phyloP scores from a whole-genome alignment of 1,140 invertebrate genomes.

The Steinernema khuongi region DNA sequence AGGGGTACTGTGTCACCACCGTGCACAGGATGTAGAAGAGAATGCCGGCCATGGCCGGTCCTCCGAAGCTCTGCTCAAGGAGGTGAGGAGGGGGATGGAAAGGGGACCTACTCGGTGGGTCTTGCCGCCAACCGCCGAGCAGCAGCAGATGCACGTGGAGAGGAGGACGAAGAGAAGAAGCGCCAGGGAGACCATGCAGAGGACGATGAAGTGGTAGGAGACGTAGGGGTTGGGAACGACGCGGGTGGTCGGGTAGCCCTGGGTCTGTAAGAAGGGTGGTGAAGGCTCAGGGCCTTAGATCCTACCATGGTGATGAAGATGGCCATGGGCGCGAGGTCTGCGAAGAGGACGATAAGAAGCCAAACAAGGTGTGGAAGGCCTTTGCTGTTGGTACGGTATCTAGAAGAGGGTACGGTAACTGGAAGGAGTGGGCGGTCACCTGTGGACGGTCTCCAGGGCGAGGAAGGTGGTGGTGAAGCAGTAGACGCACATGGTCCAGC shows the following conservation, averaged over 20 bases:
- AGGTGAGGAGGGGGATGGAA: too few species aligned
- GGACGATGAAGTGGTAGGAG: neutral
- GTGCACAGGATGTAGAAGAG: neutral
- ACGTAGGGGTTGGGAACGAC: neutral
- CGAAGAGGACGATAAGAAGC: neutral
- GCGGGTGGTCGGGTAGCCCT: neutral
- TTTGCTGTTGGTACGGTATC: constrained; percentile 15
- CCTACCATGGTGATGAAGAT: neutral
- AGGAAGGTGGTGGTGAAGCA: constrained; percentile 1
- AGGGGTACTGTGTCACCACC: neutral
- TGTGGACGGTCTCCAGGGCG: neutral
- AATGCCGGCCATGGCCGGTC: neutral
- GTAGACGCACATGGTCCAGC: constrained; percentile 7
- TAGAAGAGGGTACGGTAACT: neutral
- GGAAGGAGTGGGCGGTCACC: neutral
- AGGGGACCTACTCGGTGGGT: neutral
- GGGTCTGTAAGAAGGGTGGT: neutral
- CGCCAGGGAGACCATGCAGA: constrained; percentile 2
- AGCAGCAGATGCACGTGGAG: constrained; percentile 2
- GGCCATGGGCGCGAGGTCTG: neutral
- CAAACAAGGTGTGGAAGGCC: neutral
- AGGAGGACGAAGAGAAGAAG: neutral
- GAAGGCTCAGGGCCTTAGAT: neutral
- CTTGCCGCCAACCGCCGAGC: neutral
- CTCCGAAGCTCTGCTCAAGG: too few species aligned